Conservation (phyloP, 2,797 vertebrate species). For the Allobates femoralis region DNA sequence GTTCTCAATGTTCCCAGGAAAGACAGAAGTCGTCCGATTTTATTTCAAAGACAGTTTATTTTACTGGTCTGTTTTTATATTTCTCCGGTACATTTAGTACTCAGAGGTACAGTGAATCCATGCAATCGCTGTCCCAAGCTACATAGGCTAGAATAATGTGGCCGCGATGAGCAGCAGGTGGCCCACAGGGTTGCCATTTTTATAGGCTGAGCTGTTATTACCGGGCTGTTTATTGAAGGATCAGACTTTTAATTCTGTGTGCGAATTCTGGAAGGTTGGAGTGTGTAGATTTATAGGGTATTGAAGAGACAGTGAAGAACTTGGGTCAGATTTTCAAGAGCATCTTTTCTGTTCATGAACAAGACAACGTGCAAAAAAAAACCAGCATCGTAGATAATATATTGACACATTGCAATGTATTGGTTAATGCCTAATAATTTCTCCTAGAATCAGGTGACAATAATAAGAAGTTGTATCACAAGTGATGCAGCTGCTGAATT, state of each 20-base stretch:
- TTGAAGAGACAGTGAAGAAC: constrained; percentile 45
- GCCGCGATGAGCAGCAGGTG: constrained; percentile 38
- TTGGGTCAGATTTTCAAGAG: constrained; percentile 39
- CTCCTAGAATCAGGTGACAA: neutral
- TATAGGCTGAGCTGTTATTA: constrained; percentile 52
- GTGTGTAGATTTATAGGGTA: constrained; percentile 52
- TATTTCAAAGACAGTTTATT: constrained; percentile 49
- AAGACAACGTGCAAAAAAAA: constrained; percentile 24
- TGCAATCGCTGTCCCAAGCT: constrained; percentile 45
- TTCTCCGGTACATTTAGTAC: constrained; percentile 46
- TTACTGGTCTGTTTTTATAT: constrained; percentile 50
- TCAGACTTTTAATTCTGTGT: constrained; percentile 54
- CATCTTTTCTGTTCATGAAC: constrained; percentile 34
- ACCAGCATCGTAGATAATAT: constrained; percentile 33
- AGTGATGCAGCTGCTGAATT: too few relatives aligned
- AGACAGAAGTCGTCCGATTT: constrained; percentile 52
- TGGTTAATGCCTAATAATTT: neutral
- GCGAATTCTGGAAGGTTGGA: constrained; percentile 36
- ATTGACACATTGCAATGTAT: neutral
- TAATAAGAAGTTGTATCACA: neutral
- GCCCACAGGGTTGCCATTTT: constrained; percentile 32
- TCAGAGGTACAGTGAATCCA: constrained; percentile 50
- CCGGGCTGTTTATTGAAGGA: constrained; percentile 50
- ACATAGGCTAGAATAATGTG: constrained; percentile 47
- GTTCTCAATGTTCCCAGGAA: constrained; percentile 52